Percentiles rank a stretch among this genome's conserved stretches.
These are phyloP conservation scores for Caenorhabditis japonica DNA, from an alignment of 2,888 invertebrate genomes.

Conservation along the genomic window DNA sequence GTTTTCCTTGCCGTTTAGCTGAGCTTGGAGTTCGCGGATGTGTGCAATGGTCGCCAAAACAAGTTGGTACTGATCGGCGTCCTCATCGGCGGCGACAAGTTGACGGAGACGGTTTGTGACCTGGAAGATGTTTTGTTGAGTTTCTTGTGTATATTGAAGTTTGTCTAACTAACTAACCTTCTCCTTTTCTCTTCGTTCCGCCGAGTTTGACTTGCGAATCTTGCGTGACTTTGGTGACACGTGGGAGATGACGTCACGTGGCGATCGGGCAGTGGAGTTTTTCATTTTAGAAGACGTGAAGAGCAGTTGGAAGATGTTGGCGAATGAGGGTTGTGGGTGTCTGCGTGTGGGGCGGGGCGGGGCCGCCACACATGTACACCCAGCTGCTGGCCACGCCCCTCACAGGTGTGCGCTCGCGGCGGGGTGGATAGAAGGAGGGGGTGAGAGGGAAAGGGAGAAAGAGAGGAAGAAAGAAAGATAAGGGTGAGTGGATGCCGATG, in stretches of 20 bases:
- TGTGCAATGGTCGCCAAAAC: slow-evolving; percentile 61
- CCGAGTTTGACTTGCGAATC: slow-evolving; percentile 56
- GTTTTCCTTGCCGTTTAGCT: slow-evolving; percentile 54
- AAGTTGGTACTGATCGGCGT: slow-evolving; percentile 55
- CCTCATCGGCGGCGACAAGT: slow-evolving; percentile 56
- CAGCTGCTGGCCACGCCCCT: slow-evolving; percentile 46
- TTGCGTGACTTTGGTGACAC: slow-evolving; percentile 54
- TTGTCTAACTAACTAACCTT: too few relatives aligned
- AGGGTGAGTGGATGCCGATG: slow-evolving; percentile 11
- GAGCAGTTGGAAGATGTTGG: not conserved
- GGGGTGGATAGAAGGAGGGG: slow-evolving; percentile 8
- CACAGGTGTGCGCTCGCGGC: slow-evolving; percentile 45
- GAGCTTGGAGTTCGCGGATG: slow-evolving; percentile 60
- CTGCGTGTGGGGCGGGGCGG: not conserved
- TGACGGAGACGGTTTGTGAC: slow-evolving; percentile 57
- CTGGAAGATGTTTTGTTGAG: slow-evolving; percentile 31
- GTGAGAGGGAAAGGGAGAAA: too few relatives aligned
- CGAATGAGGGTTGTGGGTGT: not conserved
- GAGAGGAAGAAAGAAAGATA: slow-evolving; percentile 7
- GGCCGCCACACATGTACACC: slow-evolving; percentile 11
- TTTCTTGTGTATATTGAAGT: too few relatives aligned
- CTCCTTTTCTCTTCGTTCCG: slow-evolving; percentile 58
- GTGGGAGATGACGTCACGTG: slow-evolving; percentile 40
- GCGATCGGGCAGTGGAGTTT: slow-evolving; percentile 15
- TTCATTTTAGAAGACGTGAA: slow-evolving; percentile 18